Evolutionary conservation across 2,888 invertebrate species (phyloP), one percentile per base, ranked within the genome.

Genomic region (Koerneria pararmatus): DNA sequence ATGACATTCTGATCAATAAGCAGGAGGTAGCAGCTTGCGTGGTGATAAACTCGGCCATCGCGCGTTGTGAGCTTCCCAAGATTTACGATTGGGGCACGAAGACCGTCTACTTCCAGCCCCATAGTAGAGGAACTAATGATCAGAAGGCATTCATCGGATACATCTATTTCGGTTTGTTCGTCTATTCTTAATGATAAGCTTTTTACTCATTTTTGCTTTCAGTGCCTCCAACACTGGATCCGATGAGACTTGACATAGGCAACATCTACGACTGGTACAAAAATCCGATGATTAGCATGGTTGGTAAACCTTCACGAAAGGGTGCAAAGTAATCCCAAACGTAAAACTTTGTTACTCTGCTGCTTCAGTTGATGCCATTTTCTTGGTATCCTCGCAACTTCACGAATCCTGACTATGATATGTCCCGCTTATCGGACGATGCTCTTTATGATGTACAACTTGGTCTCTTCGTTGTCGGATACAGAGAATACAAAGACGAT

Each of bases 111-210:
- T 82, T 82, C 74, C 82, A 82, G 61, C 80, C 80, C 22, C 74
- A 82, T 65, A 76, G 75, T 49, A 70, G 70, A 67, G 82, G 80
- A 35, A 80, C 78, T 0, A 78, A 79, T 66, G 79, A 78, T 59
- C 79, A 83, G 34, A 80, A 80, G 65, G 82, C 83, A 0, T 82
- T 79, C 66, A 79, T 82, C 5, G 83, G 83, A n/a, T 82, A 78
- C 62, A 80, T 83, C 41, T 83, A 83, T 68, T 83, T 83, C 54
- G 81, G 78, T 79, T 34, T 66, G 65, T 49, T 24, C 19, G n/a
- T n/a, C n/a, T n/a, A n/a, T n/a, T n/a, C n/a, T n/a, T n/a, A n/a
- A n/a, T n/a, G n/a, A n/a, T n/a, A n/a, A n/a, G n/a, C n/a, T n/a
- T n/a, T n/a, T 15, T n/a, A 59, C 19, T 37, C 6, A 3, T 48